Evolutionary conservation across 2,113 vertebrate genomes (phyloP).

Genomic region (Fulica atra): DNA sequence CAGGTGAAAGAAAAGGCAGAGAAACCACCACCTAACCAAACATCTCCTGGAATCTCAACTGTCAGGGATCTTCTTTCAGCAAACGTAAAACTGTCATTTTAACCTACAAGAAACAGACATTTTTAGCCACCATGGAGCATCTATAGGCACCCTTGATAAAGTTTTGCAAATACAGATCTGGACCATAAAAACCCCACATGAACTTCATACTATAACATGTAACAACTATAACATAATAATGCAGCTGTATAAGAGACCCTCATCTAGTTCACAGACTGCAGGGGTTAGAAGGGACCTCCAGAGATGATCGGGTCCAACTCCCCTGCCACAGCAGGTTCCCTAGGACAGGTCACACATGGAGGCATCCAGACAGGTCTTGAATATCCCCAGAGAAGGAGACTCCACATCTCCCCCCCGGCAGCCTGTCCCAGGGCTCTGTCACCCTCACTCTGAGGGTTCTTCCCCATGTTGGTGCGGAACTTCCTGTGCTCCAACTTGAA

Average conservation of each 20-base stretch:
- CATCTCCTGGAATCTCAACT: not conserved
- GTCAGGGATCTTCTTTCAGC: not conserved
- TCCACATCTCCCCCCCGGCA: too few relatives aligned
- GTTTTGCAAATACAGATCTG: not conserved
- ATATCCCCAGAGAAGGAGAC: too few relatives aligned
- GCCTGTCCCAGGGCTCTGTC: too few relatives aligned
- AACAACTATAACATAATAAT: not conserved
- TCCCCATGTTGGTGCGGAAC: too few relatives aligned
- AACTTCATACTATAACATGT: not conserved
- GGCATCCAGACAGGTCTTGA: too few relatives aligned
- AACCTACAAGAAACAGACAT: not conserved
- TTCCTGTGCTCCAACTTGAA: too few relatives aligned
- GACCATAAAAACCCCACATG: not conserved
- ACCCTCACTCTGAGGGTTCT: too few relatives aligned
- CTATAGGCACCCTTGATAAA: not conserved
- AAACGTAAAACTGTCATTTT: not conserved
- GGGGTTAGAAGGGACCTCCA: too few relatives aligned
- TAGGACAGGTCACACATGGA: too few relatives aligned
- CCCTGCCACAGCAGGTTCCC: too few relatives aligned
- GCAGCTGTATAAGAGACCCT: not conserved
- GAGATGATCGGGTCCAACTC: too few relatives aligned
- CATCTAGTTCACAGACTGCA: too few relatives aligned
- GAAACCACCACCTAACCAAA: not conserved
- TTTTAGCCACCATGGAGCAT: not conserved
- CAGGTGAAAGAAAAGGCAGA: not conserved